Base-by-base conservation (phyloP, 1,140 invertebrate genomes). In the Trachymyrmex septentrionalis region DNA sequence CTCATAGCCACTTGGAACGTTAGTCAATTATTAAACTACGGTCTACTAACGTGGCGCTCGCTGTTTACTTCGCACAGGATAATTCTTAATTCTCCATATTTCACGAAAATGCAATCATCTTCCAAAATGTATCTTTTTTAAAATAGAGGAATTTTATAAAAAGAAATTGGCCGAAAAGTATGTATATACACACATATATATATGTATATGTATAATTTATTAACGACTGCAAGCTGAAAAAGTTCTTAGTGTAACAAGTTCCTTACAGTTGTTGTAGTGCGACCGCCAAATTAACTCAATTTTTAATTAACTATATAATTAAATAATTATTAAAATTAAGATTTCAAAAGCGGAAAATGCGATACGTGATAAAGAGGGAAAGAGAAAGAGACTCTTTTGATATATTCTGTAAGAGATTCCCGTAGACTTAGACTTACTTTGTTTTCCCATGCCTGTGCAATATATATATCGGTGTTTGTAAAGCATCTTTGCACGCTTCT, bases 21-120 rank as follows among this genome's bases (percentile, higher is more conserved):
- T 21, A n/a, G 69, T 84, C 80, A 84, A 84, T 84, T 84, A 84
- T 84, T 84, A 61, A 84, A 48, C 24, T 44, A 61, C 38, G 80
- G 16, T 84, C 80, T 73, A 84, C 80, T 84, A 84, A 84, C 67
- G 55, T 50, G 44, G 55, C 77, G 77, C 77, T 69, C 44, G 61
- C 78, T 27, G n/a, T 44, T 71, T 71, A 71, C 3, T 44, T 81
- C 77, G 50, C 44, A 6, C 21, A 14, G 21, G 3, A 50, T 44
- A 12, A 61, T 75, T 75, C n/a, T 50, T 63, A 75, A 50, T 30
- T 61, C 14, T 34, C 21, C 14, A 34, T 38, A 30, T n/a, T 16
- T n/a, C 14, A 30, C 34, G 34, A 48, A 66, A 66, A 24, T 24
- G 19, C 10, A 63, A 66, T 66, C 30, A 66, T 66, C 63, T 55